Evolutionary conservation across 2,888 invertebrate species (phyloP), one percentile per base, ranked within the genome.

Genomic region (Chloromyia formosa): DNA sequence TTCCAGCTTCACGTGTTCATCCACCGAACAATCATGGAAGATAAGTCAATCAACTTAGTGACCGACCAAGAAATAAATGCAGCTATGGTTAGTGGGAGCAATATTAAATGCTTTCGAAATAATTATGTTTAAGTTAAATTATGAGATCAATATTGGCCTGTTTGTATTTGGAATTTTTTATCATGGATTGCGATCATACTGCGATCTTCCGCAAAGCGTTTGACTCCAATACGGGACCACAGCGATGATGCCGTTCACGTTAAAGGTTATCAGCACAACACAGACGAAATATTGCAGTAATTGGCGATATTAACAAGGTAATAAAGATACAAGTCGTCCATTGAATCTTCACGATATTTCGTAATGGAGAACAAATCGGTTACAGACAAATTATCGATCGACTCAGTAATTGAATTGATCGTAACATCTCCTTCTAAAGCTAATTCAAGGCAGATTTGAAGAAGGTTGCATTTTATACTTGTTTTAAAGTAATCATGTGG

Each of bases 241-340:
- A 27, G 18, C 61, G 53, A 42, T 56, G 53, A 58, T 56, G 42
- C 42, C 40, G 40, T 71, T 71, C 58, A 71, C 56, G 42, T 42
- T 71, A 71, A 71, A 71, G 71, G 71, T 71, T 71, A 71, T 71
- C 71, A 54, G n/a, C 68, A 54, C 53, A n/a, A 27, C n/a, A 45
- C 23, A 14, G 69, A 54, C 16, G 4, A 56, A 22, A 42, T 58
- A 71, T 71, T 35, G 23, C 18, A 1, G 71, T 71, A 40, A 71
- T 71, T 71, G 56, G 58, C 58, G 35, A 71, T 71, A 71, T 71
- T 56, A 71, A 71, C 71, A 71, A 71, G 71, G 71, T 20, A 71
- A 71, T 71, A 54, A 54, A 54, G 54, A 69, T 71, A 56, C 40
- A 42, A 49, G 56, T 71, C 40, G 71, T 14, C 35, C 22, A 71